Evolutionary conservation across 2,113 vertebrate genomes (phyloP), one percentile per base, ranked within the genome.

Genomic region (Pavo muticus): DNA sequence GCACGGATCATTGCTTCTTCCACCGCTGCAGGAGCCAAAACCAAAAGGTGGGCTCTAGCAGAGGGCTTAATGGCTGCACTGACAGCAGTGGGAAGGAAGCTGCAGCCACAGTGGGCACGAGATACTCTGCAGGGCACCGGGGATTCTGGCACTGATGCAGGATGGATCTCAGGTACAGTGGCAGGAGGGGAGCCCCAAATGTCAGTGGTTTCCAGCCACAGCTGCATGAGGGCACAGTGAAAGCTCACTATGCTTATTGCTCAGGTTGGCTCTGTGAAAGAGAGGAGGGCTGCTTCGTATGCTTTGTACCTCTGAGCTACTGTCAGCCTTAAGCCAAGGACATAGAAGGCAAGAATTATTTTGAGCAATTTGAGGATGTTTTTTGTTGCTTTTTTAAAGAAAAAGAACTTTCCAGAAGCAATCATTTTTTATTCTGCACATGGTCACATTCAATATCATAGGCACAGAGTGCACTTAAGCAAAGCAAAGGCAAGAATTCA

Each of bases 1-100:
- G 40, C 91, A 95, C 6, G 92, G 95, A 91, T 97, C 95, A 77
- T 77, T 93, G 92, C 95, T 73, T 72, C 77, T 84, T 92, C 61
- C 79, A 71, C 61, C 0, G 0, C 82, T 32, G 47, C 0, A 0
- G 91, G 54, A 93, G 70, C n/a, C 72, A 45, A 54, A 79, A 65
- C 40, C 47, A 85, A 88, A 85, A 71, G 44, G 39, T 27, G 52
- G 44, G 57, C 57, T 84, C 73, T 70, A 50, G 64, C 29, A 54
- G 90, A 90, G 52, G 29, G 35, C 60, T 93, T 59, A 65, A 74
- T 64, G 30, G 37, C 70, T 47, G 32, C 21, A n/a, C 8, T 4
- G 14, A 27, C 12, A 4, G 11, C 69, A 4, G 18, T 4, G 45
- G 87, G 63, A 39, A 87, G 60, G 63, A 54, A 54, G 52, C 52